Base-by-base conservation (phyloP, 2,113 vertebrate species). In the Petromus typicus region DNA sequence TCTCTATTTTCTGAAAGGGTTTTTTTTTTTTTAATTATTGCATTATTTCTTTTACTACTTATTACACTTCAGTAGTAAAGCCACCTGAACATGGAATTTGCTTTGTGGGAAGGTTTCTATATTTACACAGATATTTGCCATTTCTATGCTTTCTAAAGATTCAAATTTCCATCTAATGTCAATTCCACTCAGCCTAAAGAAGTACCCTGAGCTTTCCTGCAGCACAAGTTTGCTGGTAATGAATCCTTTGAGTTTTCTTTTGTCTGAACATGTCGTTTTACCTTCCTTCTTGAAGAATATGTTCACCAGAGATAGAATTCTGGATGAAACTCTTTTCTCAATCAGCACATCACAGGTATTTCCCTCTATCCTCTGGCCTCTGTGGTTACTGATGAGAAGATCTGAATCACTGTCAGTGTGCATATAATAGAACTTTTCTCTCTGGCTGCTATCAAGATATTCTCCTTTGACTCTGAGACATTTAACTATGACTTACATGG, bases 31-130 rank as follows among this genome's bases (percentile, higher is more conserved):
- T 63, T 40, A 61, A 3, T 34, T 57, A 17, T 48, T 57, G 18
- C 30, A 37, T 90, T 95, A 95, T n/a, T 84, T 78, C 40, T 54
- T 69, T 78, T 89, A 87, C 59, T 76, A 61, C 20, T 69, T 71
- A 34, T 83, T 76, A 63, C 25, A 61, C 27, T 20, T 93, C 69
- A 64, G 30, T 71, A 93, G 57, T 67, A 54, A 90, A 92, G 34
- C 51, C 56, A 54, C 61, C n/a, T 40, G 4, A 25, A 17, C 12
- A 25, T 30, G 37, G 13, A 63, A 3, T 90, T 73, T 93, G 89
- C 61, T 69, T 51, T 83, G 59, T 86, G 25, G 23, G 45, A 69
- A 93, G 20, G 40, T 45, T 81, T 79, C 32, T 56, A 57, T 80
- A 66, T 89, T 79, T 81, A 76, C 20, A 48, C 71, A 91, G 13